These are phyloP conservation scores for Salpingus planirostris DNA, from an alignment of 2,888 invertebrate genomes.

Conservation along the genomic window DNA sequence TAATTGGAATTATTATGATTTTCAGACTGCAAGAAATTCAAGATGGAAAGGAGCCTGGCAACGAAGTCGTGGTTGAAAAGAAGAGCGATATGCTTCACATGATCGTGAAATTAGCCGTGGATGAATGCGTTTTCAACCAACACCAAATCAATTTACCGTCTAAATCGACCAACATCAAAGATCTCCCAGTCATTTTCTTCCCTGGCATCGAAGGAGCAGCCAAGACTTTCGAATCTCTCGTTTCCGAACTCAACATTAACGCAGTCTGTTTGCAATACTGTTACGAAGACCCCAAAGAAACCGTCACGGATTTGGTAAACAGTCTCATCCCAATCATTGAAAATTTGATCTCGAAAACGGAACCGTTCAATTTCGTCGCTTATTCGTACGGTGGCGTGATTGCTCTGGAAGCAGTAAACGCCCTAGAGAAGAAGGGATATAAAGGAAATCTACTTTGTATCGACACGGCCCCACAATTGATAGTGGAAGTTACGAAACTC, in stretches of 20 bases:
- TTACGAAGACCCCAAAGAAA: constrained; percentile 38
- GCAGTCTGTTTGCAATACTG: neutral
- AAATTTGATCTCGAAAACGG: constrained; percentile 23
- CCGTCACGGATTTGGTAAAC: neutral
- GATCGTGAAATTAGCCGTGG: neutral
- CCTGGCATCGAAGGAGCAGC: neutral
- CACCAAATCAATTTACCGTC: too few species aligned
- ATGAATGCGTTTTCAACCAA: neutral
- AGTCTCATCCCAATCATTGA: neutral
- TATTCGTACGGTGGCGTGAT: neutral
- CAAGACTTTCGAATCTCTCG: neutral
- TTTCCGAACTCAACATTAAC: too few species aligned
- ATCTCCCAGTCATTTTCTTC: neutral
- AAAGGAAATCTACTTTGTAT: neutral
- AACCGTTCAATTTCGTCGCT: too few species aligned
- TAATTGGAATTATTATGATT: too few species aligned
- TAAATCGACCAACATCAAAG: neutral
- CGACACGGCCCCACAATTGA: neutral
- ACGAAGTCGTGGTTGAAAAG: neutral
- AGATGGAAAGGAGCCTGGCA: neutral
- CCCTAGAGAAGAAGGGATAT: neutral
- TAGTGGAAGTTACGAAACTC: too few species aligned
- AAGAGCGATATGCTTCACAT: constrained; percentile 1
- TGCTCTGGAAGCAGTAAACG: neutral
- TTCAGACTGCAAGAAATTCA: constrained; percentile 5